Conservation (phyloP, 2,797 vertebrate genomes). For the Esox masquinongy region DNA sequence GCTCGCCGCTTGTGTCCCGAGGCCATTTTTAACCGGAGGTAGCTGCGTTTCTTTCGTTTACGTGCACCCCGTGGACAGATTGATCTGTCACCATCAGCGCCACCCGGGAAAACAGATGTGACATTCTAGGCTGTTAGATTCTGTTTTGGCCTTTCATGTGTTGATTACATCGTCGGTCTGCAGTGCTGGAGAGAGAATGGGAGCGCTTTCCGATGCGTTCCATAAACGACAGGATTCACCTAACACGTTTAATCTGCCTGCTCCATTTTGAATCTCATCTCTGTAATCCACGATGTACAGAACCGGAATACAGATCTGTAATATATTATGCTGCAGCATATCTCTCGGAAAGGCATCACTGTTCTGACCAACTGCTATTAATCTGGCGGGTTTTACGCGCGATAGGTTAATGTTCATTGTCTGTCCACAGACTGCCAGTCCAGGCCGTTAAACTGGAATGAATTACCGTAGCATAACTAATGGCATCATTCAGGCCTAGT, state of each 20-base stretch:
- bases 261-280: conserved; percentile 16
- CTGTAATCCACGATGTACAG: not conserved
- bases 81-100: conserved; percentile 26
- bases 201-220: conserved; percentile 55
- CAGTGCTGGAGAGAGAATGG: conserved; percentile 50
- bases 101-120: conserved; percentile 38
- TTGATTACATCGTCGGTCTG: conserved; percentile 65
- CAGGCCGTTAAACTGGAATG: not conserved
- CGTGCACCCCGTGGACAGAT: conserved; percentile 23
- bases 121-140: conserved; percentile 47
- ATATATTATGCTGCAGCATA: too few species aligned
- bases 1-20: conserved; percentile 25
- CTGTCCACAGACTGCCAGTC: not conserved
- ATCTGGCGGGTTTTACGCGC: not conserved
- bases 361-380: not conserved
- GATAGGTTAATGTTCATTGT: not conserved
- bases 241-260: conserved; percentile 23
- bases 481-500: conserved; percentile 30
- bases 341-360: conserved; percentile 3
- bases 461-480: conserved; percentile 23
- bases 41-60: conserved; percentile 14
- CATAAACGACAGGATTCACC: conserved; percentile 20
- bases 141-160: conserved; percentile 66
- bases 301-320: too few species aligned
- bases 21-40: conserved; percentile 35